Evolutionary conservation across 2,797 vertebrate species (phyloP).

Genomic region (Notolabrus celidotus): DNA sequence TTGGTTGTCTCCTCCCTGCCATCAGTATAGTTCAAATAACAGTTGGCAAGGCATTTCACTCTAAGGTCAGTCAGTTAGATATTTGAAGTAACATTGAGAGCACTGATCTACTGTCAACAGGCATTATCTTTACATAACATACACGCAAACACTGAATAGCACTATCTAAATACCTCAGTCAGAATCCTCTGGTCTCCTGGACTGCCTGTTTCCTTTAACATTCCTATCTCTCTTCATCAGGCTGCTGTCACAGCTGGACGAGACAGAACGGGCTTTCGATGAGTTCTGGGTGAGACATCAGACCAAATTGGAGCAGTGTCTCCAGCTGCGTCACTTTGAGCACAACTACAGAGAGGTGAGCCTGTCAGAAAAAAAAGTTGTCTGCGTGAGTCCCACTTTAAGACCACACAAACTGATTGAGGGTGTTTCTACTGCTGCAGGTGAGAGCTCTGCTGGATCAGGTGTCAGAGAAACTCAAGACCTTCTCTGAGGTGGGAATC

Average conservation of each 20-base stretch:
- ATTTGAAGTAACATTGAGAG: constrained; percentile 35
- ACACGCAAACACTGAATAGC: constrained; percentile 17
- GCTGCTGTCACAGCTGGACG: constrained; percentile 92
- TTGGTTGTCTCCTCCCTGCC: neutral
- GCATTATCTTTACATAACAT: constrained; percentile 16
- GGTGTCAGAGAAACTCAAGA: constrained; percentile 87
- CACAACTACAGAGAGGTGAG: constrained; percentile 95
- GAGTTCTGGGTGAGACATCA: constrained; percentile 97
- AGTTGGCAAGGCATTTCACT: neutral
- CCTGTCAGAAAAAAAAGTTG: neutral
- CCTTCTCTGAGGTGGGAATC: constrained; percentile 92
- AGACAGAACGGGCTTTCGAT: constrained; percentile 95
- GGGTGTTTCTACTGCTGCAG: constrained; percentile 81
- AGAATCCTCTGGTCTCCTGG: neutral
- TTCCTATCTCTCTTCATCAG: constrained; percentile 70
- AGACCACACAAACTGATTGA: constrained; percentile 5
- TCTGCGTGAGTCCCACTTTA: neutral
- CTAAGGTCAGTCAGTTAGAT: constrained; percentile 12
- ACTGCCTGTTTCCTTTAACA: neutral
- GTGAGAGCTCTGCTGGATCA: constrained; percentile 88
- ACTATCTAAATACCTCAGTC: constrained; percentile 14
- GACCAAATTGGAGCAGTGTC: constrained; percentile 94
- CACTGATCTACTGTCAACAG: constrained; percentile 17
- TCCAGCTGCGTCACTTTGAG: constrained; percentile 94
- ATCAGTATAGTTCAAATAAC: constrained; percentile 7